Percentiles rank a stretch among this genome's conserved stretches.
Conservation (phyloP, 64 coral and sea anemone species). For the Montipora efflorescens region DNA sequence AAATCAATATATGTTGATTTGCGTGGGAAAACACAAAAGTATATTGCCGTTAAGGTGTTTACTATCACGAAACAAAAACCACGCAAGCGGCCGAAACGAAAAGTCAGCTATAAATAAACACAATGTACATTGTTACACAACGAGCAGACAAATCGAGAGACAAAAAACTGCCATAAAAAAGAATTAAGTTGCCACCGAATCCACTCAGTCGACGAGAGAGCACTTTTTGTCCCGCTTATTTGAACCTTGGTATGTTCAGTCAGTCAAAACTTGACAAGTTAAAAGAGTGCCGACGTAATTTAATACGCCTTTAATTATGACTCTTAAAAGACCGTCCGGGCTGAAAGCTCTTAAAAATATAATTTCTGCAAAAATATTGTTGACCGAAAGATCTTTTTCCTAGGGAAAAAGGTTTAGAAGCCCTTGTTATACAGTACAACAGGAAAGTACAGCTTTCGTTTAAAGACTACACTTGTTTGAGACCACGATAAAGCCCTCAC, state of each 20-base stretch:
- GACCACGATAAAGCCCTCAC: too few relatives aligned
- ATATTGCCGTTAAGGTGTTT: conserved; percentile 15
- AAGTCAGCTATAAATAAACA: neutral
- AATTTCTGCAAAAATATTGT: neutral
- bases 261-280: neutral
- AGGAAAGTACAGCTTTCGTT: neutral
- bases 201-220: neutral
- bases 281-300: neutral
- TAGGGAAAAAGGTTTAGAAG: neutral
- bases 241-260: neutral
- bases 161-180: neutral
- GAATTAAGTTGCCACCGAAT: neutral
- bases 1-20: neutral
- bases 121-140: neutral
- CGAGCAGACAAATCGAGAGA: neutral
- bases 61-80: conserved; percentile 14
- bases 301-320: neutral
- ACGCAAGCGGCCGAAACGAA: neutral
- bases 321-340: neutral
- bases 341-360: neutral
- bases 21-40: conserved; percentile 25
- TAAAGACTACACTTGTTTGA: neutral
- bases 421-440: too few relatives aligned
- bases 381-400: neutral
- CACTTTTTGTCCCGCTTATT: neutral